Conservation (phyloP, 1,140 invertebrate species). For the Plodia interpunctella region DNA sequence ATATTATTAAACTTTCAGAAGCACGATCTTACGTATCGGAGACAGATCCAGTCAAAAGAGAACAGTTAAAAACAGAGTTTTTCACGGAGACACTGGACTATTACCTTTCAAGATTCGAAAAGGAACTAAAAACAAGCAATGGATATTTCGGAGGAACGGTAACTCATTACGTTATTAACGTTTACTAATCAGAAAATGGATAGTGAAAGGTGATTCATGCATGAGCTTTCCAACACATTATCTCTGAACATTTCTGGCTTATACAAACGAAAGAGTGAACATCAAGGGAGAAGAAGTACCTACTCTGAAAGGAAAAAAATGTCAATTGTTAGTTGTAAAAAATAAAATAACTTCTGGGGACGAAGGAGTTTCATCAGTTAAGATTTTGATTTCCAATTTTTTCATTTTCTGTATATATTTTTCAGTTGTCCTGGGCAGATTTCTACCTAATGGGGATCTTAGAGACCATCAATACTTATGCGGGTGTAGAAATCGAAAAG, state of each 20-base stretch:
- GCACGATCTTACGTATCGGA: conserved; percentile 20
- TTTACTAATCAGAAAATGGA: no score
- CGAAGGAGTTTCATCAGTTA: not conserved
- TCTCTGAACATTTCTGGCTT: no score
- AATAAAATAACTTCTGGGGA: no score
- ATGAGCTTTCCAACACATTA: no score
- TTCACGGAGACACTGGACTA: conserved; percentile 19
- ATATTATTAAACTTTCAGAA: not conserved
- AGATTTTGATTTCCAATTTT: no score
- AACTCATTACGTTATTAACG: not conserved
- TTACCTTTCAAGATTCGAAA: conserved; percentile 23
- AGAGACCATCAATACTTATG: conserved; percentile 47
- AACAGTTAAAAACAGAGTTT: conserved; percentile 11
- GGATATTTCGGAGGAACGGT: conserved; percentile 29
- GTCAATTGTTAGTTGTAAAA: no score
- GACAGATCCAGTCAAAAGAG: conserved; percentile 31
- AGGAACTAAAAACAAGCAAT: conserved; percentile 19
- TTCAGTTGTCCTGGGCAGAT: conserved; percentile 64
- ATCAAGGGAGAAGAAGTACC: no score
- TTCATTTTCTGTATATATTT: conserved; percentile 12
- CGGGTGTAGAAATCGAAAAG: conserved; percentile 42
- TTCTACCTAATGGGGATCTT: conserved; percentile 59
- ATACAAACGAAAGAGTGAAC: no score
- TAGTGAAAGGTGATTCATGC: no score
- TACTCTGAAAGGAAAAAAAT: no score